These are phyloP conservation scores for Rhorus exstirpatorius DNA, from an alignment of 2,888 invertebrate genomes.

Conservation along the genomic window DNA sequence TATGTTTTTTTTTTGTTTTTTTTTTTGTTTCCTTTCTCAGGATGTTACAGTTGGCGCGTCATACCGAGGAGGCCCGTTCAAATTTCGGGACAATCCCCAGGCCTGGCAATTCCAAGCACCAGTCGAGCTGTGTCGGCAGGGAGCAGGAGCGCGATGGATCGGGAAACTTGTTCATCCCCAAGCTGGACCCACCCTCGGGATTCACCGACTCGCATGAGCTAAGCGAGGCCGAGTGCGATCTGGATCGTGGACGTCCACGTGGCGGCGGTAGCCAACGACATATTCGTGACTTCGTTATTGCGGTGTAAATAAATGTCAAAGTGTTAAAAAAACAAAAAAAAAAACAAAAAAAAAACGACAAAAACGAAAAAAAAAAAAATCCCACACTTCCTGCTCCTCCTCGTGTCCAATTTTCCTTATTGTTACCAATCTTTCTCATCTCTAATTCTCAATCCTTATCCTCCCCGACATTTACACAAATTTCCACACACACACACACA, in stretches of 20 bases:
- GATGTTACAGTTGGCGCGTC: conserved; percentile 86
- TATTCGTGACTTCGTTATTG: conserved; percentile 85
- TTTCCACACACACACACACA: not conserved
- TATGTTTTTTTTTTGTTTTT: too few relatives aligned
- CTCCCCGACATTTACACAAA: conserved; percentile 17
- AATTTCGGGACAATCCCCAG: conserved; percentile 84
- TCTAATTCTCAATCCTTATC: conserved; percentile 19
- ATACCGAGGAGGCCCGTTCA: conserved; percentile 86
- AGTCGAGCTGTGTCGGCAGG: conserved; percentile 84
- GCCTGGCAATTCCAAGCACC: conserved; percentile 85
- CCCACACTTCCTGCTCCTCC: not conserved
- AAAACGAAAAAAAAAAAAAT: too few relatives aligned
- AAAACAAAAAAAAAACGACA: too few relatives aligned
- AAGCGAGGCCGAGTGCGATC: conserved; percentile 89
- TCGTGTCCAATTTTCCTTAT: conserved; percentile 43
- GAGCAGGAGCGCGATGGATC: conserved; percentile 85
- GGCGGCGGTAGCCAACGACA: conserved; percentile 81
- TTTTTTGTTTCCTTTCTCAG: too few relatives aligned
- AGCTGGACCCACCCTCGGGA: conserved; percentile 92
- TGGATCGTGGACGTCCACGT: conserved; percentile 82
- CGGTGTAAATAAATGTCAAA: conserved; percentile 84
- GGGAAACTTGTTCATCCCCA: conserved; percentile 85
- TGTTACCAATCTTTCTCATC: conserved; percentile 11
- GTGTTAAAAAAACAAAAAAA: conserved; percentile 44
- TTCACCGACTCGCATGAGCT: conserved; percentile 91